These are phyloP conservation scores for Myiagra hebetior DNA, from an alignment of 2,113 vertebrate genomes.

Conservation along the genomic window DNA sequence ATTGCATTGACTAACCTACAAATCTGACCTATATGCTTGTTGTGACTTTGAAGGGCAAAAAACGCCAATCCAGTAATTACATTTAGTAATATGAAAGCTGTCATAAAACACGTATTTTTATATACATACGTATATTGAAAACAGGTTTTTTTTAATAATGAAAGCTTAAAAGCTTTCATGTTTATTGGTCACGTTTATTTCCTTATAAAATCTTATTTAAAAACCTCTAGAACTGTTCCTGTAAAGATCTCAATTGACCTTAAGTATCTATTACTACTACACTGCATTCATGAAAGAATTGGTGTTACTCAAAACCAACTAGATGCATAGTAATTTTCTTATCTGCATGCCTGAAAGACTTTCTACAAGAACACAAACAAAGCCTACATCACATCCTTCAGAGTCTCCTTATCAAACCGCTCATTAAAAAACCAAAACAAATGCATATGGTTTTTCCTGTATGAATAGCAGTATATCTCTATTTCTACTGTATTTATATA, in stretches of 20 bases:
- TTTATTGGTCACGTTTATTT: neutral
- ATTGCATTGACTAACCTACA: neutral
- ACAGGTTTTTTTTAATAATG: neutral
- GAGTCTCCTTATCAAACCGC: neutral
- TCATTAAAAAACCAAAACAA: neutral
- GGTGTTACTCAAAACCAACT: neutral
- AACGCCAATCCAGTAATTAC: neutral
- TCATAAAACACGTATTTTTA: neutral
- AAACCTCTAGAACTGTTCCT: neutral
- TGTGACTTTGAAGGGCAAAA: neutral
- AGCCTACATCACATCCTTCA: neutral
- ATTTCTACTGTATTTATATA: neutral
- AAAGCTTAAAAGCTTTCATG: neutral
- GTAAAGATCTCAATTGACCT: neutral
- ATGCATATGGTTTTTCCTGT: neutral
- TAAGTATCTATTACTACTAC: neutral
- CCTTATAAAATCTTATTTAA: neutral
- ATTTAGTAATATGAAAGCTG: neutral
- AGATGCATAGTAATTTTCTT: neutral
- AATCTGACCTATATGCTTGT: neutral
- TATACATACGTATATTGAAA: neutral
- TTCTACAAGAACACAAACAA: neutral
- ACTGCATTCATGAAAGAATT: neutral
- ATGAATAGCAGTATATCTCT: neutral
- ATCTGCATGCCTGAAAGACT: neutral